phyloP scores from a whole-genome alignment of 2,888 invertebrate species.

The Lucinisca nassula region DNA sequence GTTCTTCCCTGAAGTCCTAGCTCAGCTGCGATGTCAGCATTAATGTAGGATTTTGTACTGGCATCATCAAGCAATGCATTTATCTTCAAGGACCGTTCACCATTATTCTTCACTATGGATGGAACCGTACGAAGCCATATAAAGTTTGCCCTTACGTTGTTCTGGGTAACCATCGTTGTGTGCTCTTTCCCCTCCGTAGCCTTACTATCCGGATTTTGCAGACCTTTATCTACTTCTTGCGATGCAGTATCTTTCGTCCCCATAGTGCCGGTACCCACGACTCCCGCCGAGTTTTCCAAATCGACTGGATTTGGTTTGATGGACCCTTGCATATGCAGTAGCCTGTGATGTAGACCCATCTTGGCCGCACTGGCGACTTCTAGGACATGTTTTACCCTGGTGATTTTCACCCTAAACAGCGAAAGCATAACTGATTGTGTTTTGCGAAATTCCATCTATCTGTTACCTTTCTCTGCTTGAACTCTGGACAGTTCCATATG shows the following conservation, averaged over 20 bases:
- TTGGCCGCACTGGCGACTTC: slow-evolving; percentile 19
- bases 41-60: slow-evolving; percentile 56
- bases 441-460: slow-evolving; percentile 13
- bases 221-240: neutral
- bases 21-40: no score
- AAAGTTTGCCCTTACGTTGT: neutral
- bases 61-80: slow-evolving; percentile 66
- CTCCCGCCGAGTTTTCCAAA: neutral
- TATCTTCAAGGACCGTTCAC: slow-evolving; percentile 23
- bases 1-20: no score
- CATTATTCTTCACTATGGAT: slow-evolving; percentile 39
- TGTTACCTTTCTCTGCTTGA: neutral
- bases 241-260: neutral
- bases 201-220: neutral
- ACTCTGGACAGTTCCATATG: slow-evolving; percentile 25
- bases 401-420: slow-evolving; percentile 27
- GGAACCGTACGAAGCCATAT: slow-evolving; percentile 57
- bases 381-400: slow-evolving; percentile 16
- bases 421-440: slow-evolving; percentile 17
- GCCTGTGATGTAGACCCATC: slow-evolving; percentile 26
- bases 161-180: neutral
- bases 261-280: neutral
- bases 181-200: neutral
- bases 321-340: slow-evolving; percentile 1
- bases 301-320: neutral